Evolutionary conservation across 2,797 vertebrate genomes (phyloP), one percentile per base, ranked within the genome.

Genomic region (Centroberyx gerrardi): DNA sequence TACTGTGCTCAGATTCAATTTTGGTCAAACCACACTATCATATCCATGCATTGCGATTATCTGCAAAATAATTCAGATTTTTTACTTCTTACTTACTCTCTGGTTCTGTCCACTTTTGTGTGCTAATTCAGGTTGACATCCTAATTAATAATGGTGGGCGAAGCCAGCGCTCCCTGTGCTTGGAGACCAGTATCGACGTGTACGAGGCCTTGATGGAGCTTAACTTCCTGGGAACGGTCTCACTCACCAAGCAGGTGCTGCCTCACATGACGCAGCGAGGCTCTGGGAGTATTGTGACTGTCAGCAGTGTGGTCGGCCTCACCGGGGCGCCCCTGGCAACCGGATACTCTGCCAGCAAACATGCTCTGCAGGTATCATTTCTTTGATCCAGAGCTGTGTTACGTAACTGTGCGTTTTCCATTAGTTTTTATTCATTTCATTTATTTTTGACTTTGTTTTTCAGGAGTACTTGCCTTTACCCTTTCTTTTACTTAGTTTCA

Each of bases 171-270:
- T 98, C 97, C 4, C 68, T 99, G 81, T 97, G 88, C 46, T 5
- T 95, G 80, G 96, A 99, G 29, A 95, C 97, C 13, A 94, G 78
- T 46, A 2, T 98, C 58, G 96, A 97, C 15, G 96, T 99, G 68
- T 98, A 91, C 81, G 90, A 83, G 67, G 94, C 94, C 62, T 91
- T 99, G 72, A 98, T 99, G 31, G 96, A 97, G 2, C 93, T 99
- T 62, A 99, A 99, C 93, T 98, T 95, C 92, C 81, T 99, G 36
- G 98, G 98, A 27, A 98, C 98, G 0, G 90, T 99, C 73, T 99
- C 97, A 0, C 71, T 99, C 74, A 98, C 97, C 0, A 98, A 97
- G 83, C 84, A 95, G 58, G 96, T 99, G 81, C 93, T 99, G 83
- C 95, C 95, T 59, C 95, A 98, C 90, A 98, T 99, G 97, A 94